Evolutionary conservation across 2,888 invertebrate genomes (phyloP).

Genomic region (Tachystola acroxantha): DNA sequence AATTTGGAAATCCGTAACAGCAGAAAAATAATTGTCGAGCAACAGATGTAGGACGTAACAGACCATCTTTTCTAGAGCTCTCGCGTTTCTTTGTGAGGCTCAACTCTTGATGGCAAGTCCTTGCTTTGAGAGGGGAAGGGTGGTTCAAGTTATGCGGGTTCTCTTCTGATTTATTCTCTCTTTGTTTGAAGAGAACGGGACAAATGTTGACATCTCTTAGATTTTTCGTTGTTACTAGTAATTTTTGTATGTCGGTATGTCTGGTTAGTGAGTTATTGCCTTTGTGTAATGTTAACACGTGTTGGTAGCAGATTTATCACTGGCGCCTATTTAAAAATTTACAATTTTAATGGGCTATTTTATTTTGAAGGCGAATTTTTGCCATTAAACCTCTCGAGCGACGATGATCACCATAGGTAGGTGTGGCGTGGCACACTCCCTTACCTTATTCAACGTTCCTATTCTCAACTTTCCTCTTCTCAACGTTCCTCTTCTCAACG

Average conservation of each 20-base stretch:
- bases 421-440: too few relatives aligned
- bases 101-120: conserved; percentile 27
- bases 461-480: too few relatives aligned
- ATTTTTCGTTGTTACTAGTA: conserved; percentile 6
- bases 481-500: too few relatives aligned
- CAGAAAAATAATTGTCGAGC: conserved; percentile 12
- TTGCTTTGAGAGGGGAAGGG: conserved; percentile 31
- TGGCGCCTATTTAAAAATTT: conserved; percentile 1
- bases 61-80: conserved; percentile 34
- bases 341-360: too few relatives aligned
- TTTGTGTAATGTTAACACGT: conserved; percentile 20
- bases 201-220: conserved; percentile 59
- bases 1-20: not conserved
- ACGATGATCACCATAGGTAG: too few relatives aligned
- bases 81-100: conserved; percentile 53
- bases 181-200: conserved; percentile 60
- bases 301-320: conserved; percentile 4
- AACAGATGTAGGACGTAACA: conserved; percentile 44
- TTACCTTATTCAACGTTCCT: too few relatives aligned
- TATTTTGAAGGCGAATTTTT: too few relatives aligned
- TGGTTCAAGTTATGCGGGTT: conserved; percentile 31
- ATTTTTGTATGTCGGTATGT: conserved; percentile 19
- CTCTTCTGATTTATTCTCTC: conserved; percentile 67
- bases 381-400: not conserved
- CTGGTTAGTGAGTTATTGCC: conserved; percentile 30